Conservation (phyloP, 2,888 invertebrate species). For the Protula sp. region DNA sequence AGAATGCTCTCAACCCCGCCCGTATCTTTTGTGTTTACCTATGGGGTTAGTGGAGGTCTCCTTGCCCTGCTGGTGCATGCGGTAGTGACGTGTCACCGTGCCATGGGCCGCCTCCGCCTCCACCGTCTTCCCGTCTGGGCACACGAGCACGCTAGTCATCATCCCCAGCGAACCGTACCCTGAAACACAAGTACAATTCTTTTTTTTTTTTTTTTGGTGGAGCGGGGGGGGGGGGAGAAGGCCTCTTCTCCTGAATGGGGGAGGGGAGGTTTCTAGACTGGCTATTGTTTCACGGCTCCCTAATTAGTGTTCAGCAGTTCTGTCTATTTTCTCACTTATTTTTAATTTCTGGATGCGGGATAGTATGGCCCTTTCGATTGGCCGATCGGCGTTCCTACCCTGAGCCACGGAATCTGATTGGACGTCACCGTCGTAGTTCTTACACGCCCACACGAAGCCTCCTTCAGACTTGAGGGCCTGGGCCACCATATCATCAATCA, state of each 20-base stretch:
- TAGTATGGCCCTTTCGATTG: too few species aligned
- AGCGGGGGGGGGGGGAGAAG: too few species aligned
- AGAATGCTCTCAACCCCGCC: too few species aligned
- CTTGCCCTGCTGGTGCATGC: constrained; percentile 67
- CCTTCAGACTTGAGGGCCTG: constrained; percentile 97
- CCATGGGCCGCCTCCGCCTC: constrained; percentile 99
- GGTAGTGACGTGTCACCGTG: constrained; percentile 86
- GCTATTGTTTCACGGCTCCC: too few species aligned
- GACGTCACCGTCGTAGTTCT: constrained; percentile 99
- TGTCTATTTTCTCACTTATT: too few species aligned
- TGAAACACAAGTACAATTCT: constrained; percentile 24
- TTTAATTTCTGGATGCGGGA: too few species aligned
- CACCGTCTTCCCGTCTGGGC: constrained; percentile 96
- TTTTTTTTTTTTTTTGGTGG: too few species aligned
- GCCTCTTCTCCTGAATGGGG: too few species aligned
- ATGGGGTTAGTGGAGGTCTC: constrained; percentile 99
- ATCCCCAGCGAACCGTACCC: constrained; percentile 80
- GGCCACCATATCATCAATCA: constrained; percentile 99
- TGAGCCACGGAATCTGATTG: constrained; percentile 98
- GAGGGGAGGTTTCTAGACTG: too few species aligned
- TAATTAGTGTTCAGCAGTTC: too few species aligned
- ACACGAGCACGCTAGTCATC: constrained; percentile 95
- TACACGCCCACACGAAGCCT: constrained; percentile 99
- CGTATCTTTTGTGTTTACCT: too few species aligned
- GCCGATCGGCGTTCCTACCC: too few species aligned